Base-by-base conservation (phyloP, 2,797 vertebrate genomes). In the Danio kyathit region DNA sequence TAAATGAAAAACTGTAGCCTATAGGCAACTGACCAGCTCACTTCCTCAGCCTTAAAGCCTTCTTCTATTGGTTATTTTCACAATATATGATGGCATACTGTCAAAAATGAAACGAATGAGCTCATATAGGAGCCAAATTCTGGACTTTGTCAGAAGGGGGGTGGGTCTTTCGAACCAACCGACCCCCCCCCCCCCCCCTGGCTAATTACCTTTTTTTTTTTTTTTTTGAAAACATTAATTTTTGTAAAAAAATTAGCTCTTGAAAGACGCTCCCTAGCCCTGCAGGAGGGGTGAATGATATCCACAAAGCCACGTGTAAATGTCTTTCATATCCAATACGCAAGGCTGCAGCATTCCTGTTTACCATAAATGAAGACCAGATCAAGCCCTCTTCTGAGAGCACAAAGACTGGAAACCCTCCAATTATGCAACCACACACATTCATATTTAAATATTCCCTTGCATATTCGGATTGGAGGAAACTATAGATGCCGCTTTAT, bases 221-320 rank as follows among this genome's bases (percentile, higher is more conserved):
- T 29, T 7, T 48, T 7, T 48, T 48, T 48, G 11, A 48, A 29
- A 29, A 29, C 29, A 29, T 29, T 1, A 29, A 29, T 29, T 29
- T 29, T 3, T 29, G 29, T 1, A 29, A 29, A 29, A 29, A 29
- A 29, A 29, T 1, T 3, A 19, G n/a, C 52, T 67, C 46, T 74
- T 83, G 61, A 63, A 43, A 77, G 74, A 82, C 1, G n/a, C 41
- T 72, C 74, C 65, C 74, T 82, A 70, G 67, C 81, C 66, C 41
- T 48, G 43, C 7, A 11, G 10, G 17, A 51, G 13, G 19, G 52
- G 38, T 82, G 65, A 76, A 54, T 46, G 13, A 48, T 56, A 49
- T 48, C 57, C 57, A 82, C 66, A 72, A 63, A 72, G 52, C 66
- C 72, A 76, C 4, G 11, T 82, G 65, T 70, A 78, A 64, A 74